Evolutionary conservation across 2,113 vertebrate species (phyloP).

Genomic region (Xyliphius kryptos): DNA sequence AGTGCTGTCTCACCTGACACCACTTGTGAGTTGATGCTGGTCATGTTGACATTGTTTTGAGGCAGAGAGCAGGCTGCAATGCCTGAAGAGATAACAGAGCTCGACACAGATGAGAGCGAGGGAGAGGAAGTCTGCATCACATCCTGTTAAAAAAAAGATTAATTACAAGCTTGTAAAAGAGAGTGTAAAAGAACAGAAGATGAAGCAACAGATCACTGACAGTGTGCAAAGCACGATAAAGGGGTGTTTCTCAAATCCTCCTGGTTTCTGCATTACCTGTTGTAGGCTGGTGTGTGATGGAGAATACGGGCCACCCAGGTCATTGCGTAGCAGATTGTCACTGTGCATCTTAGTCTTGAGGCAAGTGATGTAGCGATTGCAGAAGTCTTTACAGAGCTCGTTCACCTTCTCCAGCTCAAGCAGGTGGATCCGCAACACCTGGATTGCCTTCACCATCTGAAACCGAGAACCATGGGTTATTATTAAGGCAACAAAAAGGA

Average conservation of each 20-base stretch:
- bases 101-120: slow-evolving; percentile 81
- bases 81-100: slow-evolving; percentile 77
- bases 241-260: too few relatives aligned
- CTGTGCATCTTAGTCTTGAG: slow-evolving; percentile 99
- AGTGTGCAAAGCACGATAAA: too few relatives aligned
- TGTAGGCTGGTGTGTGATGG: slow-evolving; percentile 87
- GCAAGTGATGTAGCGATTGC: slow-evolving; percentile 98
- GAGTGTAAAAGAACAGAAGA: too few relatives aligned
- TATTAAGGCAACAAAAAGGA: too few relatives aligned
- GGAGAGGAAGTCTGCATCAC: slow-evolving; percentile 89
- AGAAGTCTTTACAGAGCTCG: slow-evolving; percentile 98
- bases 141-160: slow-evolving; percentile 64
- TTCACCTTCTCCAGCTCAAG: slow-evolving; percentile 97
- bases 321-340: slow-evolving; percentile 96
- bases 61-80: slow-evolving; percentile 81
- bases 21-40: slow-evolving; percentile 80
- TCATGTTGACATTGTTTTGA: slow-evolving; percentile 83
- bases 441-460: slow-evolving; percentile 98
- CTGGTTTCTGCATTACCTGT: slow-evolving; percentile 60
- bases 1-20: slow-evolving; percentile 87
- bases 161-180: too few relatives aligned
- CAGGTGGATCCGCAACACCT: slow-evolving; percentile 96
- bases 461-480: too few relatives aligned
- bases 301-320: slow-evolving; percentile 92
- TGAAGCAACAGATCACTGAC: too few relatives aligned